Percentiles rank a stretch among this genome's conserved stretches.
These are phyloP conservation scores for Prunella himalayana DNA, from an alignment of 2,113 vertebrate species.

Conservation along the genomic window DNA sequence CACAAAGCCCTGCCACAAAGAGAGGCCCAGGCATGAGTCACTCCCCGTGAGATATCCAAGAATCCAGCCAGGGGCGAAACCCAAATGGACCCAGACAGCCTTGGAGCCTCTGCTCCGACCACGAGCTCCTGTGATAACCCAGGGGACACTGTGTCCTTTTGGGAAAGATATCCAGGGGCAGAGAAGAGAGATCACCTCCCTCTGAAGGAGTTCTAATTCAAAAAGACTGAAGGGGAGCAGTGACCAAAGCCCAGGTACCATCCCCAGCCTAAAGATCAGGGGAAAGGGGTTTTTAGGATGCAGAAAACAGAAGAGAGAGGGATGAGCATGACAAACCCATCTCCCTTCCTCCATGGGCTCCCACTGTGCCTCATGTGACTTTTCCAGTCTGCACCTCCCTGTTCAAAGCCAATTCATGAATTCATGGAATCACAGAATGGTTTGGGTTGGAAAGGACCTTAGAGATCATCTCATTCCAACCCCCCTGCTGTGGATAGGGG, in stretches of 20 bases:
- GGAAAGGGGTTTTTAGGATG: background rate
- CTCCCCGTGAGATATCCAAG: background rate
- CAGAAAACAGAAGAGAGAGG: background rate
- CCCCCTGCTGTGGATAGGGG: rapidly evolving
- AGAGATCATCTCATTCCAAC: background rate
- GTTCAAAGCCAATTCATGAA: background rate
- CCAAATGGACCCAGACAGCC: background rate
- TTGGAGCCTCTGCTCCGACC: background rate
- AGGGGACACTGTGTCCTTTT: background rate
- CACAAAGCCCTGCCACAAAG: background rate
- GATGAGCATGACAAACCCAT: background rate
- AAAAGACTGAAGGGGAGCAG: background rate
- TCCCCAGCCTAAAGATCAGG: background rate
- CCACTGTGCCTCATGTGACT: background rate
- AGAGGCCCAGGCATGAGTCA: background rate
- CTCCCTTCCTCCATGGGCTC: background rate
- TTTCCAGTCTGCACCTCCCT: background rate
- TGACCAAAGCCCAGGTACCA: background rate
- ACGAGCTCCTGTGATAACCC: rapidly evolving
- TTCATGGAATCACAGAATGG: background rate
- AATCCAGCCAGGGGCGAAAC: background rate
- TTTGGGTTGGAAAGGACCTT: background rate
- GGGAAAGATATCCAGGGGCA: background rate
- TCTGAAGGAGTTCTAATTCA: background rate
- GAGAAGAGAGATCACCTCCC: background rate